A percentile compares a stretch with the other conserved stretches of the same genome.
These are phyloP conservation scores for Felis chaus DNA, from an alignment of 2,113 vertebrate genomes.

Conservation along the genomic window DNA sequence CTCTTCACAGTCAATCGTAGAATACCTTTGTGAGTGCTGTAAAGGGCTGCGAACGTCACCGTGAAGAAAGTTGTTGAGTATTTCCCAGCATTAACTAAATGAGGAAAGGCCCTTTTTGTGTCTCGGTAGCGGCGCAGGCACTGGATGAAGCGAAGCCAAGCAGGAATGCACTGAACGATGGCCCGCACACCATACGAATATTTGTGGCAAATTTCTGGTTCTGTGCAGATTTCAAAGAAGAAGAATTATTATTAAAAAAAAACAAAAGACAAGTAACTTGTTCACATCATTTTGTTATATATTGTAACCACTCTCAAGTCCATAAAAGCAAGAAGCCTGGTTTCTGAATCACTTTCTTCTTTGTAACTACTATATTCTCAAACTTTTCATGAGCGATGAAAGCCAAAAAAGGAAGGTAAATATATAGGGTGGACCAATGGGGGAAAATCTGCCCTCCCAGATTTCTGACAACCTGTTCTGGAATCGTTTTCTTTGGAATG, in stretches of 20 bases:
- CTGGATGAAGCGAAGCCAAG: conserved; percentile 99
- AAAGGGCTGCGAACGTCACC: conserved; percentile 96
- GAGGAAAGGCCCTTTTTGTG: conserved; percentile 97
- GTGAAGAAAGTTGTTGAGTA: conserved; percentile 99
- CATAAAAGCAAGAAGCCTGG: not conserved
- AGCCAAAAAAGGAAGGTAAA: not conserved
- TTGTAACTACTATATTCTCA: not conserved
- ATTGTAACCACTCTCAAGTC: not conserved
- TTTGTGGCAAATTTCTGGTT: conserved; percentile 88
- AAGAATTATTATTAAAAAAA: conserved; percentile 25
- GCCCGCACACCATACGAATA: conserved; percentile 97
- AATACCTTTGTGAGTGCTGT: conserved; percentile 95
- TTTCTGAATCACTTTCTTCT: conserved; percentile 49
- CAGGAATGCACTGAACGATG: conserved; percentile 97
- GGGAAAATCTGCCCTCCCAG: not conserved
- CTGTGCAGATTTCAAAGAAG: conserved; percentile 75
- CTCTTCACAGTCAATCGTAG: not conserved
- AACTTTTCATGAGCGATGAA: conserved; percentile 7
- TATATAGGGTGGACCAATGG: not conserved
- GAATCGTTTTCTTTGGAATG: conserved; percentile 13
- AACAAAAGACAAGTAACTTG: not conserved
- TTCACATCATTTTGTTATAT: not conserved
- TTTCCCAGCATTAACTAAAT: conserved; percentile 98
- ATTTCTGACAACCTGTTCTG: not conserved
- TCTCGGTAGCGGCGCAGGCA: conserved; percentile 98